Evolutionary conservation across 2,113 vertebrate genomes (phyloP), one percentile per base, ranked within the genome.

Genomic region (Cololabis saira): DNA sequence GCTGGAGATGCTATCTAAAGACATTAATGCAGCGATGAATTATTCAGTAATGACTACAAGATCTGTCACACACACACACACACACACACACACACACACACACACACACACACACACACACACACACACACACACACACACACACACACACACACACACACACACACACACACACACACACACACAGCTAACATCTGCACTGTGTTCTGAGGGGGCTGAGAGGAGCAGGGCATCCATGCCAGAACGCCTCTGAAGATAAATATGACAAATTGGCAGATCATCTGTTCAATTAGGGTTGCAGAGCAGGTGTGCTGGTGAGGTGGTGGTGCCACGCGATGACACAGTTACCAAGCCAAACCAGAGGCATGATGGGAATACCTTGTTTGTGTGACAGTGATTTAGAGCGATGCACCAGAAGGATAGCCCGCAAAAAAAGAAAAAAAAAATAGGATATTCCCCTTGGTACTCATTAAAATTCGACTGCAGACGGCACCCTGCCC

Each of bases 31-130:
- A 70, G 76, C 84, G 58, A 96, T 98, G 95, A 97, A 97, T 98
- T 95, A 96, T 98, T 97, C 96, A 98, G 85, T 94, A 95, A 95
- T 93, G 94, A 96, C 95, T 90, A 94, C 92, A 91, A 94, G 94
- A 95, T 95, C 92, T 93, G 94, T 95, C 93, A 92, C 81, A 24
- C 24, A 27, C 24, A 27, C 24, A 27, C 24, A 27, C 24, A 27
- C 24, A 27, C 24, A 27, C 24, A 27, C 24, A 27, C 24, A 27
- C 24, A 27, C 24, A 27, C 24, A 27, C 24, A 27, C 24, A 27
- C 24, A 27, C 24, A 27, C 24, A 27, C 24, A 27, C 24, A 27
- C 24, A 27, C 24, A 27, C 24, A 27, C 24, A 27, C 24, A 27
- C 24, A 27, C 24, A 27, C 24, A 27, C 24, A 27, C 24, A 27